Base-by-base conservation (phyloP, 2,797 vertebrate species). In the Micrastur ruficollis region DNA sequence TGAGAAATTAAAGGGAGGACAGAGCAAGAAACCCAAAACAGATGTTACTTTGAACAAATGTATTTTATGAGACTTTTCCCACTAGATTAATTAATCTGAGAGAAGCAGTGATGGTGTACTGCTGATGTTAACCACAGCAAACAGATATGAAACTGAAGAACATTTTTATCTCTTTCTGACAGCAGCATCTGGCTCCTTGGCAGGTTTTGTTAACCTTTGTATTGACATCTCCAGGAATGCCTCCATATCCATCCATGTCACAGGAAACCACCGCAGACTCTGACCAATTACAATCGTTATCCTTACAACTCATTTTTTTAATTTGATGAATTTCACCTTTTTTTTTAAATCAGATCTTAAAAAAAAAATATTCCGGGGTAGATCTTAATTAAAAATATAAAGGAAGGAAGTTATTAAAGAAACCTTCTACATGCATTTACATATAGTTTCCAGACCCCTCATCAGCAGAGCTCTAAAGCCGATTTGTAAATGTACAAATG, bases 21-120 rank as follows among this genome's bases (percentile, higher is more conserved):
- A 55, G 26, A 42, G 14, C 40, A 86, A 74, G 34, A 87, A 88
- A 90, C 22, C 36, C 67, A 66, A 96, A 95, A 23, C 93, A 98
- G 91, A 92, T 96, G 91, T 93, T 97, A 59, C 55, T 42, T 92
- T 81, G 55, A 95, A 93, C 61, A 94, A 95, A 90, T 11, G 36
- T 78, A 89, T 86, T 90, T 93, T 94, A 81, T 81, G 65, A 95
- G 62, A 79, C 79, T 95, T 79, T 96, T 97, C 82, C 84, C 83
- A 95, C 56, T 78, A 93, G 83, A 93, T 49, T 96, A 97, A 98
- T 98, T 97, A 97, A 95, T 92, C 72, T 94, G 59, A 70, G 80
- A 87, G 34, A 84, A 87, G 67, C 56, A 90, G 32, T 83, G 65
- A 79, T 5, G 23, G 38, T 72, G 38, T 58, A 31, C 46, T 76